phyloP scores from a whole-genome alignment of 2,888 invertebrate genomes.

The Nematopogon swammerdamellus region DNA sequence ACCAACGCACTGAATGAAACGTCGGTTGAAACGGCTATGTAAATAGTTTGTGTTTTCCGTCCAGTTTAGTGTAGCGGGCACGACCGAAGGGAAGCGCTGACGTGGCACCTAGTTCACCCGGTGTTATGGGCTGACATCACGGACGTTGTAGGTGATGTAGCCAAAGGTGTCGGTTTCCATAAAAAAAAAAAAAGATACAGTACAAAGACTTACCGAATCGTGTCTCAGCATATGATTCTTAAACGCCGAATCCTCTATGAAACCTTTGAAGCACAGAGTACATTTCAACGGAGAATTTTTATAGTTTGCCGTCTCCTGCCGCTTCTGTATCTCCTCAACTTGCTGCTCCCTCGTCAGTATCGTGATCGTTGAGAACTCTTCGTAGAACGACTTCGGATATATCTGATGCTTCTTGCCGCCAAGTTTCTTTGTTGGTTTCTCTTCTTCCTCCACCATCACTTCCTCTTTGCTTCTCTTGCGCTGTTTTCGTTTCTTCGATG shows the following conservation, averaged over 20 bases:
- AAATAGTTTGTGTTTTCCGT: too few relatives aligned
- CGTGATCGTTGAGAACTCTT: neutral
- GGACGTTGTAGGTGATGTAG: too few relatives aligned
- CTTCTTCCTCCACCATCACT: neutral
- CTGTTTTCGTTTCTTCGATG: neutral
- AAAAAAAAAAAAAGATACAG: too few relatives aligned
- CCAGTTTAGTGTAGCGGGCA: too few relatives aligned
- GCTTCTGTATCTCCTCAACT: slow-evolving; percentile 1
- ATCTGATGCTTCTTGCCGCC: neutral
- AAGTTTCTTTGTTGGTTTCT: neutral
- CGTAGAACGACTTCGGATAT: neutral
- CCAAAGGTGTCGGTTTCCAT: too few relatives aligned
- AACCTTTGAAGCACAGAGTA: slow-evolving; percentile 3
- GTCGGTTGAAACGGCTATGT: too few relatives aligned
- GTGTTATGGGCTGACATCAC: too few relatives aligned
- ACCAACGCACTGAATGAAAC: too few relatives aligned
- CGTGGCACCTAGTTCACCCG: too few relatives aligned
- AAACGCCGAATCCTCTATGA: slow-evolving; percentile 1
- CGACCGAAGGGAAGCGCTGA: too few relatives aligned
- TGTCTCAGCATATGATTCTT: slow-evolving; percentile 3
- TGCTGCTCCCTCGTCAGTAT: slow-evolving; percentile 4
- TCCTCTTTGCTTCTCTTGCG: neutral
- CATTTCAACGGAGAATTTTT: slow-evolving; percentile 4
- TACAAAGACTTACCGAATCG: slow-evolving; percentile 1
- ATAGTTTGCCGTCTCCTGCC: neutral